A percentile compares a stretch with the other conserved stretches of the same genome.
Conservation (phyloP, 1,140 invertebrate genomes). For the Drosophila quadrilineata region DNA sequence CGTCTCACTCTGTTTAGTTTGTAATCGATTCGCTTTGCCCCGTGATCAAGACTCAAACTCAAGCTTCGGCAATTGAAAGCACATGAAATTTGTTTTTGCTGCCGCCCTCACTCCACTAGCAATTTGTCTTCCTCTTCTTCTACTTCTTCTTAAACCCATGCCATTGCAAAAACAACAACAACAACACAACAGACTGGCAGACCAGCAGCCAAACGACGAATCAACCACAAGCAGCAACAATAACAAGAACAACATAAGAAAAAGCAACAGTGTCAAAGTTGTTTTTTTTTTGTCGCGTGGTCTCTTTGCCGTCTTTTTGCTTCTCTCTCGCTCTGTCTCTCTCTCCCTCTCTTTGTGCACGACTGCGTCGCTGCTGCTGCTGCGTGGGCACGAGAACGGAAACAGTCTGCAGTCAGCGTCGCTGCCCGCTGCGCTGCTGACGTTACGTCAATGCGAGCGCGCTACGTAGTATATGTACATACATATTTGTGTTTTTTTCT, state of each 20-base stretch:
- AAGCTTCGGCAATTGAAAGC: constrained; percentile 41
- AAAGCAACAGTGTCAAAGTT: constrained; percentile 27
- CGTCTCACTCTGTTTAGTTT: constrained; percentile 30
- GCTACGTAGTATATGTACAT: constrained; percentile 1
- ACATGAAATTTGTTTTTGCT: constrained; percentile 30
- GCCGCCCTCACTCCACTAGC: not conserved
- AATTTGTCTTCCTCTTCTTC: not conserved
- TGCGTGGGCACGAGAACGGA: constrained; percentile 75
- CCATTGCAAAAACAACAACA: constrained; percentile 4
- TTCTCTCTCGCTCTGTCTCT: not conserved
- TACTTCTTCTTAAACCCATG: constrained; percentile 2
- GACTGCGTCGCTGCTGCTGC: constrained; percentile 14
- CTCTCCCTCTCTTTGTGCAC: not conserved
- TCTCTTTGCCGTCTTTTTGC: constrained; percentile 14
- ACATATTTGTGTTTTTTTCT: constrained; percentile 1
- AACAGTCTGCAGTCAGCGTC: constrained; percentile 54
- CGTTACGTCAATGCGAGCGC: constrained; percentile 74
- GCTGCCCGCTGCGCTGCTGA: constrained; percentile 29
- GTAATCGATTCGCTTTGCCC: constrained; percentile 42
- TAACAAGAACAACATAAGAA: constrained; percentile 7
- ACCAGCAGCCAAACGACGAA: constrained; percentile 2
- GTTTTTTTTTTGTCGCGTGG: constrained; percentile 49
- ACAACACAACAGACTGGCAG: not conserved
- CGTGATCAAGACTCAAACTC: constrained; percentile 39
- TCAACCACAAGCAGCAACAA: constrained; percentile 4